These are phyloP conservation scores for Coracopsis vasa DNA, from an alignment of 2,113 vertebrate genomes.

Conservation along the genomic window DNA sequence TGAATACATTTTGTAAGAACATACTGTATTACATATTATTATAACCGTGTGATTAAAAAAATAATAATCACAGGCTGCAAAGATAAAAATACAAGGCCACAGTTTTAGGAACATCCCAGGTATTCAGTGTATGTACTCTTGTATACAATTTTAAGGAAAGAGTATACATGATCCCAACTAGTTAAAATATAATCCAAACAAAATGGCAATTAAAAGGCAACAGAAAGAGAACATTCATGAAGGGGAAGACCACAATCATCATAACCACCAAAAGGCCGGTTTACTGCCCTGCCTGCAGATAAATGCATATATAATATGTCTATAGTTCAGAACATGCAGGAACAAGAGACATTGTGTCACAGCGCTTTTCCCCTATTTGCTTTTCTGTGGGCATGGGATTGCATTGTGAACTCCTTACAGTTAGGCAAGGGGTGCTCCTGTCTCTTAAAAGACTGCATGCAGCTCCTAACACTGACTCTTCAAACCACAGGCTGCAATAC, in stretches of 20 bases:
- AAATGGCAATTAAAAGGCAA: not conserved
- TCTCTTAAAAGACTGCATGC: not conserved
- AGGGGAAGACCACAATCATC: not conserved
- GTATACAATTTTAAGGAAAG: not conserved
- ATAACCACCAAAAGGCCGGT: not conserved
- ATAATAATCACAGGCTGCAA: not conserved
- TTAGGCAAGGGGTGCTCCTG: not conserved
- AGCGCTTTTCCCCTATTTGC: not conserved
- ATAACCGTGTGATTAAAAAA: not conserved
- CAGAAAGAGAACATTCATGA: not conserved
- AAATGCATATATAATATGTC: not conserved
- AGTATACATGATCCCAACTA: not conserved
- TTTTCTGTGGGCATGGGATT: not conserved
- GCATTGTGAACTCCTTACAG: not conserved
- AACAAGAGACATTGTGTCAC: not conserved
- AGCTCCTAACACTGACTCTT: not conserved
- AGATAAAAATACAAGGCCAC: not conserved
- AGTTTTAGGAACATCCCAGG: not conserved
- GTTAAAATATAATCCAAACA: not conserved
- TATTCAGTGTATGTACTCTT: not conserved
- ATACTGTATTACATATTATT: not conserved
- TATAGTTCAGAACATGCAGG: not conserved
- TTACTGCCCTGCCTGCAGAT: not conserved
- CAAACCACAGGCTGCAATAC: not conserved
- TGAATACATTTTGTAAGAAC: not conserved